These are phyloP conservation scores for Caenorhabditis inopinata DNA, from an alignment of 1,140 invertebrate genomes.

Conservation along the genomic window DNA sequence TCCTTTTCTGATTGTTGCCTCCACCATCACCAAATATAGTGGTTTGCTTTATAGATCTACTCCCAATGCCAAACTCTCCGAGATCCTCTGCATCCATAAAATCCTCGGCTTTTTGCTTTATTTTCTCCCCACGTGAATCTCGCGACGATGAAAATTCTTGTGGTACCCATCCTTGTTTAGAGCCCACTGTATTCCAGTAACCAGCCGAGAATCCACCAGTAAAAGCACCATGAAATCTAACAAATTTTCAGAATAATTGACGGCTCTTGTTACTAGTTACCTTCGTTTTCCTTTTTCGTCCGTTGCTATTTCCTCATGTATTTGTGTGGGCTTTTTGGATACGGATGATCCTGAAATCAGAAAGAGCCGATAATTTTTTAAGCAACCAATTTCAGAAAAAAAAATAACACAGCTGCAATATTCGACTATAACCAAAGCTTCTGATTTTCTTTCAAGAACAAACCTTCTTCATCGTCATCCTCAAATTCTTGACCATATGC, in stretches of 20 bases:
- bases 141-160: slow-evolving; percentile 86
- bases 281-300: slow-evolving; percentile 83
- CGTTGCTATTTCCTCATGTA: slow-evolving; percentile 85
- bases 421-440: no score
- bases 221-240: slow-evolving; percentile 98
- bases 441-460: no score
- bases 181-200: slow-evolving; percentile 92
- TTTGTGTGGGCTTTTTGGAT: slow-evolving; percentile 76
- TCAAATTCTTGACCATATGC: slow-evolving; percentile 62
- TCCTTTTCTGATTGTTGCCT: slow-evolving; percentile 21
- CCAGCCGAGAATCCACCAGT: slow-evolving; percentile 98
- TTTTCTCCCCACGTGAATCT: slow-evolving; percentile 70
- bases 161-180: slow-evolving; percentile 91
- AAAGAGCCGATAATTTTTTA: background rate
- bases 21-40: slow-evolving; percentile 72
- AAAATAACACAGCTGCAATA: no score
- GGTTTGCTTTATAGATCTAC: slow-evolving; percentile 78
- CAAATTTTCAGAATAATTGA: no score
- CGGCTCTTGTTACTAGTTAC: no score
- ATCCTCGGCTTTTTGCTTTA: slow-evolving; percentile 78
- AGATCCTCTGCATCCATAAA: slow-evolving; percentile 97
- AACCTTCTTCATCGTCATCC: slow-evolving; percentile 59
- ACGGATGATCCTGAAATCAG: slow-evolving; percentile 39
- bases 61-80: slow-evolving; percentile 90
- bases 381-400: no score